Base-by-base conservation (phyloP, 92 coral and sea anemone species). In the Porites rus region DNA sequence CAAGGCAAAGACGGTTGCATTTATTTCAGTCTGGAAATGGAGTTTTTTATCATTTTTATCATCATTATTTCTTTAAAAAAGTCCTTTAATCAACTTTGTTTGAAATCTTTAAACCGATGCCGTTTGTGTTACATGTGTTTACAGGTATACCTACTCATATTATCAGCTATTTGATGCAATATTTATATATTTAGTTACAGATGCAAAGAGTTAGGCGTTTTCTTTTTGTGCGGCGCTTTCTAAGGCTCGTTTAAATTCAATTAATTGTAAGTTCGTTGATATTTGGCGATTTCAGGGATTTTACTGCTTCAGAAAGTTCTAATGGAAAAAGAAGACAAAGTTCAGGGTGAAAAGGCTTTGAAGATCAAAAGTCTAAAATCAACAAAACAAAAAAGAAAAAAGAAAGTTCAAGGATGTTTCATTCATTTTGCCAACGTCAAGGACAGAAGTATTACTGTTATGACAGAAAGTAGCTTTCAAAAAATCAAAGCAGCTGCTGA, bases 371-470 rank as follows among this genome's bases (percentile, higher is more conserved):
- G 70, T 65, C 70, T 65, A 65, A 6, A 65, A 65, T 65, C 70
- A 65, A 65, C 70, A 65, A 65, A 65, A 4, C 70, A 3, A 20
- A 68, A 68, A 68, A n/a, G 73, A 68, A 68, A 68, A 68, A 68
- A 68, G 73, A 68, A 68, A 68, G 73, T 68, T 68, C 73, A 18
- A 5, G 73, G 73, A 18, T 68, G 73, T 51, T 18, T 18, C 31
- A 68, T 68, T 68, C 73, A 68, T 68, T 68, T 68, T 68, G 73
- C 70, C 70, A 65, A 65, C 70, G 28, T 65, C 70, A 65, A 65
- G 70, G 70, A 65, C 70, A 65, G 70, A 65, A 53, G 59, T 61
- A 61, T 68, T 68, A 68, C 73, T 68, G 73, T 68, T 68, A 68
- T 68, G 50, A 68, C 73, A 68, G 46, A 68, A 68, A 68, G 14